phyloP scores from a whole-genome alignment of 2,113 vertebrate genomes.

The Xenus cinereus region DNA sequence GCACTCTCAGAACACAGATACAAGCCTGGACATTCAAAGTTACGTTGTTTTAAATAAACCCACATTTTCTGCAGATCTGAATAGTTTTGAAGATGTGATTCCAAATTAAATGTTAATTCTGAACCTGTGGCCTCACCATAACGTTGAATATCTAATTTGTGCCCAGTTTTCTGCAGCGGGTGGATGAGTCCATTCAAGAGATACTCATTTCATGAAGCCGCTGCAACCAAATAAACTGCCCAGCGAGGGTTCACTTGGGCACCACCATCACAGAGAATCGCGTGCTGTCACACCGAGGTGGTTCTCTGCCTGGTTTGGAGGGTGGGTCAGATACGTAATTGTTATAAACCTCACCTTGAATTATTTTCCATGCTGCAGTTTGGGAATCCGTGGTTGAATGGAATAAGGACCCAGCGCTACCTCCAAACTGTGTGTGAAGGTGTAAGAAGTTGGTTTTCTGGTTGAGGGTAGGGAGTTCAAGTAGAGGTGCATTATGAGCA shows the following conservation, averaged over 20 bases:
- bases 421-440: background rate
- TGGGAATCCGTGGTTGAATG: background rate
- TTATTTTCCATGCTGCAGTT: background rate
- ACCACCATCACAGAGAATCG: fast-evolving
- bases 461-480: background rate
- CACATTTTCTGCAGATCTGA: background rate
- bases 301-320: background rate
- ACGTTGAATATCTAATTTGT: background rate
- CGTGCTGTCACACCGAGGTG: fast-evolving
- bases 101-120: background rate
- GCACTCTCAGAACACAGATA: background rate
- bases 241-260: background rate
- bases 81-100: background rate
- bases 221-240: background rate
- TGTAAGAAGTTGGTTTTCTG: background rate
- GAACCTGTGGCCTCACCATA: background rate
- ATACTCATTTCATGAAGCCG: fast-evolving
- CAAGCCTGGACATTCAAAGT: background rate
- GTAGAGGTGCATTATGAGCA: background rate
- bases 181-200: background rate
- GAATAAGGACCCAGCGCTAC: fast-evolving
- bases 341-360: background rate
- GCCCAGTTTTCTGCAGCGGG: background rate
- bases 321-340: fast-evolving
- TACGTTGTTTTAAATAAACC: background rate